Evolutionary conservation across 2,888 invertebrate species (phyloP).

Genomic region (Lordiphosa fenestrarum): DNA sequence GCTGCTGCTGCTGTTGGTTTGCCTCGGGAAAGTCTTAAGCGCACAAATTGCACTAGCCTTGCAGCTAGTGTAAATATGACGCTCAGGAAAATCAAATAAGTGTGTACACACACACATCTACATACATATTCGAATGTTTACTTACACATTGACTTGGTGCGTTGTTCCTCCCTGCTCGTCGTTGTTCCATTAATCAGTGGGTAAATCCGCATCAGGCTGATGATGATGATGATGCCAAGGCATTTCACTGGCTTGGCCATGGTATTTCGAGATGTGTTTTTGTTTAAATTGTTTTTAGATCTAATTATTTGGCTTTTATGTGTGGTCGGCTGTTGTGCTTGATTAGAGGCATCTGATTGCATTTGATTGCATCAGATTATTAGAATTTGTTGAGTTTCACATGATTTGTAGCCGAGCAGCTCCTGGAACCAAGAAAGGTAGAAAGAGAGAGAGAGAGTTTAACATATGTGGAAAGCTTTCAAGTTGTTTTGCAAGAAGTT

Average conservation of each 20-base stretch:
- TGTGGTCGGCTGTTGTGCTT: constrained; percentile 35
- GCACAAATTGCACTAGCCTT: not conserved
- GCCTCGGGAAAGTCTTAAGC: constrained; percentile 5
- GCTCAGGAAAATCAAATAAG: constrained; percentile 7
- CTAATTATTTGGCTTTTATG: constrained; percentile 46
- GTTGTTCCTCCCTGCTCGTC: constrained; percentile 37
- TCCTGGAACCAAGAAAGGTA: not conserved
- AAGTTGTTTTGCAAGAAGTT: not conserved
- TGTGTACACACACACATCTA: constrained; percentile 2
- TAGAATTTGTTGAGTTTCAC: constrained; percentile 24
- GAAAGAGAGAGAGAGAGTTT: not conserved
- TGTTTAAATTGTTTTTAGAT: constrained; percentile 14
- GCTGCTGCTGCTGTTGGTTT: constrained; percentile 15
- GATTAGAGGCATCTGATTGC: constrained; percentile 55
- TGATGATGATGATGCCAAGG: constrained; percentile 18
- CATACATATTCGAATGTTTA: constrained; percentile 14
- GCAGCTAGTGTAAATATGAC: constrained; percentile 2
- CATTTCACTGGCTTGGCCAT: constrained; percentile 43
- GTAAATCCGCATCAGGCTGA: constrained; percentile 21
- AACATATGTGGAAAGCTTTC: not conserved
- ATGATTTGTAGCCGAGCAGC: constrained; percentile 26
- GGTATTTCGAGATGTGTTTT: constrained; percentile 22
- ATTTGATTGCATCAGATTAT: constrained; percentile 38
- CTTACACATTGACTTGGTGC: constrained; percentile 62
- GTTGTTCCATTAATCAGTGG: constrained; percentile 47